Percentiles rank a stretch among this genome's conserved stretches.
These are phyloP conservation scores for Kryptolebias ocellatus DNA, from an alignment of 2,797 vertebrate genomes.

Conservation along the genomic window DNA sequence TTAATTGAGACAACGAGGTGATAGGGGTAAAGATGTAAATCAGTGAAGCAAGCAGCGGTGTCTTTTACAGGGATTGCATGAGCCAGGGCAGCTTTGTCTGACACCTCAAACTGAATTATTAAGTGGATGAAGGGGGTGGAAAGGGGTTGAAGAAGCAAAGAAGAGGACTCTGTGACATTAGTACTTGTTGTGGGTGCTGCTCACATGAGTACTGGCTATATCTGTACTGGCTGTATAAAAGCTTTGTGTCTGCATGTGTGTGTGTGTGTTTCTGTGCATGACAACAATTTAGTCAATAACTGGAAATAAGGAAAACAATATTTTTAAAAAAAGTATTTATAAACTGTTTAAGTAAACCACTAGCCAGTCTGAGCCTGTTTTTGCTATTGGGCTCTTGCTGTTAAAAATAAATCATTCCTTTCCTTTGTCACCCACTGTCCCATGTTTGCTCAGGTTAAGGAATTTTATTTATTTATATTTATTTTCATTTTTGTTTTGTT, in stretches of 20 bases:
- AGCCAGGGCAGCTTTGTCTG: slow-evolving; percentile 86
- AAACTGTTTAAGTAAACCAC: no score
- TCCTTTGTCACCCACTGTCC: no score
- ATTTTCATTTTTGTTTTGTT: no score
- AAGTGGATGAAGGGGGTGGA: slow-evolving; percentile 51
- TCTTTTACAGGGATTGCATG: slow-evolving; percentile 80
- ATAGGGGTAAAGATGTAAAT: slow-evolving; percentile 67
- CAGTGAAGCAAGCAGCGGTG: slow-evolving; percentile 75
- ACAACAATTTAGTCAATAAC: slow-evolving; percentile 28
- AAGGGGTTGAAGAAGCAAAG: slow-evolving; percentile 38
- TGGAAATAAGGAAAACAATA: not conserved
- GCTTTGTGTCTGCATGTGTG: slow-evolving; percentile 8
- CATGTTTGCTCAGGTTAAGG: no score
- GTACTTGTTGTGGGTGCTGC: slow-evolving; percentile 82
- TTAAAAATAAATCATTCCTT: no score
- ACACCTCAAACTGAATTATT: slow-evolving; percentile 86
- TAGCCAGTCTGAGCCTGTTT: no score
- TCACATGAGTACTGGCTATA: slow-evolving; percentile 64
- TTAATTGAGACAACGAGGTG: slow-evolving; percentile 72
- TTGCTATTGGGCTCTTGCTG: no score
- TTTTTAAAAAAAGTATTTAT: not conserved
- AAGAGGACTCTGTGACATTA: slow-evolving; percentile 79
- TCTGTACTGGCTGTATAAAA: slow-evolving; percentile 44
- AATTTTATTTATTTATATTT: no score
- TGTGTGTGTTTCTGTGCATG: slow-evolving; percentile 1